These are phyloP conservation scores for Gopherus flavomarginatus DNA, from an alignment of 2,113 vertebrate genomes.

Conservation along the genomic window DNA sequence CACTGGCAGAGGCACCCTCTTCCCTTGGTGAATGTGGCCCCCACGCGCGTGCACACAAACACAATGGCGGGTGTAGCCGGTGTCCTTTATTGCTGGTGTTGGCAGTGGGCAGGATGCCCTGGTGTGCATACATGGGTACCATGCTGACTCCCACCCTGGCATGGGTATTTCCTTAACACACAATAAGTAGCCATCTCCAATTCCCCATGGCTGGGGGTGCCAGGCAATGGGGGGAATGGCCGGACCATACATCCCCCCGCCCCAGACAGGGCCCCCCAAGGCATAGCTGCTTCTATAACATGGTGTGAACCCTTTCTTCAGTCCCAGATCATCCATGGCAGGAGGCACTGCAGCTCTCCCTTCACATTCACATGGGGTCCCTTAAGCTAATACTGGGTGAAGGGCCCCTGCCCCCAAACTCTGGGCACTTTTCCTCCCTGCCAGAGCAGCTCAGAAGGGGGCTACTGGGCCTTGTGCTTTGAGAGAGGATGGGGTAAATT, in stretches of 20 bases:
- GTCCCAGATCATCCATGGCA: neutral
- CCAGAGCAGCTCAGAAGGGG: neutral
- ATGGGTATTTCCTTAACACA: neutral
- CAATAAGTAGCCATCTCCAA: neutral
- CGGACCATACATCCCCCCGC: neutral
- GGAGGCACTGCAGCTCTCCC: neutral
- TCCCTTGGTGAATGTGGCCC: too few relatives aligned
- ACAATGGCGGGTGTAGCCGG: neutral
- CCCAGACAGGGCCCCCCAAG: neutral
- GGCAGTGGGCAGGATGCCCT: neutral
- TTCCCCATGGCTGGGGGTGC: neutral
- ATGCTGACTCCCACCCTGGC: neutral
- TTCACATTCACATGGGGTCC: neutral
- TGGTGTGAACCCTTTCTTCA: neutral
- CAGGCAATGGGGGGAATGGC: neutral
- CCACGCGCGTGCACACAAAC: too few relatives aligned
- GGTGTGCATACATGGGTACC: neutral
- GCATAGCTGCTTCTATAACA: neutral
- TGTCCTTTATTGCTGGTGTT: conserved; percentile 18
- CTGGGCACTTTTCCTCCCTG: neutral
- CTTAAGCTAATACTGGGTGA: neutral
- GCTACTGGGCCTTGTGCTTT: neutral
- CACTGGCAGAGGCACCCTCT: too few relatives aligned
- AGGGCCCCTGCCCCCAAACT: neutral
- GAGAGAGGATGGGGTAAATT: neutral